Evolutionary conservation across 2,888 invertebrate species (phyloP), one percentile per base, ranked within the genome.

Genomic region (Aporophyla nigra): DNA sequence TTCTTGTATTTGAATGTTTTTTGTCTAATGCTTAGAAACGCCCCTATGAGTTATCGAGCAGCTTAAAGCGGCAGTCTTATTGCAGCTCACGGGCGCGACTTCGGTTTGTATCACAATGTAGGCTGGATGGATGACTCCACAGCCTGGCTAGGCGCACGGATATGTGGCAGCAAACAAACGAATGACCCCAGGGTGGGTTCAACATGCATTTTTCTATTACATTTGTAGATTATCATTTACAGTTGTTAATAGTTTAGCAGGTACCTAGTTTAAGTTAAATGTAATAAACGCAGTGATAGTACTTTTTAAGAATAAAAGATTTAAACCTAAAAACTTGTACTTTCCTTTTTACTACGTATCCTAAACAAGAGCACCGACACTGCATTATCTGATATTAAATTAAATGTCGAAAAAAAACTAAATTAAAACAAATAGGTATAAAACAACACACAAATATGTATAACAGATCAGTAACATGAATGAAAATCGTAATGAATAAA

Each of bases 271-370:
- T 62, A 62, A 51, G 19, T 49, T 71, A 24, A 46, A 62, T 70
- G 12, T 63, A 71, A 65, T 63, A 19, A 51, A 65, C 2, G 9
- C 40, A 71, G 24, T 71, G 66, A 66, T 19, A 33, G 14, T 16
- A 58, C 14, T 58, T 43, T 58, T 46, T 40, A 46, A 24, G n/a
- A 63, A 63, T 63, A 71, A 71, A 63, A 7, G 58, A 21, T 24
- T 5, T 24, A 21, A 43, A 43, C 5, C 14, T 21, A 24, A 69
- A 56, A 24, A 19, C 7, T 19, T 27, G 58, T 27, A 58, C 16
- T 40, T 67, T 67, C 0, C 49, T 1, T 46, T 46, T 10, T 49
- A 43, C 16, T n/a, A 16, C 16, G 16, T 40, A 40, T 62, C n/a
- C 6, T 5, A 10, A 14, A 2, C 24, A 56, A 56, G 54, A 56